Percentiles rank a stretch among this genome's conserved stretches.
These are phyloP conservation scores for Leucoma salicis DNA, from an alignment of 2,888 invertebrate genomes.

Conservation along the genomic window DNA sequence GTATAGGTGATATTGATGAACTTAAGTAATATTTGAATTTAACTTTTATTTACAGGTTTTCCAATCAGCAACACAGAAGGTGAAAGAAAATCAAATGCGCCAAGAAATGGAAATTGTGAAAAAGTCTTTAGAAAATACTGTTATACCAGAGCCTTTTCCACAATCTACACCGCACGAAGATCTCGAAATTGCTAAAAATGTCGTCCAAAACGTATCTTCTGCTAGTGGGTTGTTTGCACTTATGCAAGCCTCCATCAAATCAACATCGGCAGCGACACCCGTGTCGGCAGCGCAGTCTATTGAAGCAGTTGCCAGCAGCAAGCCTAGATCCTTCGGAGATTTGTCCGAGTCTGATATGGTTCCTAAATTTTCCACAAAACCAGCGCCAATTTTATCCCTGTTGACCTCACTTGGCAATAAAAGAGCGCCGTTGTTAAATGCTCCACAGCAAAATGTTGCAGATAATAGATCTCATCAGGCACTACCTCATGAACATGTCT, in stretches of 20 bases:
- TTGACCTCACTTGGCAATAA: not conserved
- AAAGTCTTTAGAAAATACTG: constrained; percentile 61
- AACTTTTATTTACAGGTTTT: constrained; percentile 71
- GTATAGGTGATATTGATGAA: too few species aligned
- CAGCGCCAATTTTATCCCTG: not conserved
- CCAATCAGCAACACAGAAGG: constrained; percentile 88
- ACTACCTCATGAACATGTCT: not conserved
- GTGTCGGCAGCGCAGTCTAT: constrained; percentile 24
- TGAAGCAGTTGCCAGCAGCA: constrained; percentile 50
- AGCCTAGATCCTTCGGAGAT: constrained; percentile 68
- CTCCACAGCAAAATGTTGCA: not conserved
- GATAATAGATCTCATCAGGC: not conserved
- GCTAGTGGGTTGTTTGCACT: constrained; percentile 64
- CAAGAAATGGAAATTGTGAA: constrained; percentile 82
- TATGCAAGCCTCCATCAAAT: constrained; percentile 65
- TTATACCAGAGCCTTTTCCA: not conserved
- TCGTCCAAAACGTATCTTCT: constrained; percentile 49
- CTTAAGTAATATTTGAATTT: too few species aligned
- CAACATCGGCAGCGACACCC: constrained; percentile 33
- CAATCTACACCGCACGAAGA: not conserved
- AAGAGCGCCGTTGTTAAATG: not conserved
- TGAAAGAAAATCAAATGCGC: constrained; percentile 83
- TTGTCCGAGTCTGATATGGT: constrained; percentile 33
- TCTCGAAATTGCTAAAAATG: constrained; percentile 22
- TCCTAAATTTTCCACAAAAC: constrained; percentile 9